Evolutionary conservation across 2,888 invertebrate genomes (phyloP).

Genomic region (Philopedon plagiatum): DNA sequence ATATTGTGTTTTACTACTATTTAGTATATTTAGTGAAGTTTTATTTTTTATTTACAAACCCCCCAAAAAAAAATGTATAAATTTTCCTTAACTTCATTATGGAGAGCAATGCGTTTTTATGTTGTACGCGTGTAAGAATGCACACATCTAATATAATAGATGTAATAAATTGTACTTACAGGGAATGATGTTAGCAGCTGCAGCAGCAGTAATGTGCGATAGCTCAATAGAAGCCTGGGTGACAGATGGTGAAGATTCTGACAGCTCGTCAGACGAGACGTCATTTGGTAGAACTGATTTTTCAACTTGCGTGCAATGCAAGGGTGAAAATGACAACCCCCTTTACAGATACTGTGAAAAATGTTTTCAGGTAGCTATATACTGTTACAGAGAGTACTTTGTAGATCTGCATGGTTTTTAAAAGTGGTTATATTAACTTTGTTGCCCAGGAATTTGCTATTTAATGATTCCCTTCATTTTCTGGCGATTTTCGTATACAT

Average conservation of each 20-base stretch:
- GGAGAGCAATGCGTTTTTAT: no score
- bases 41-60: no score
- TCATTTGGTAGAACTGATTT: constrained; percentile 69
- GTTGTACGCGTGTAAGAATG: no score
- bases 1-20: no score
- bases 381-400: constrained; percentile 16
- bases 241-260: constrained; percentile 66
- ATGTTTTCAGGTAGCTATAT: constrained; percentile 75
- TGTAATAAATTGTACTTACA: constrained; percentile 39
- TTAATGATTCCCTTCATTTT: not conserved
- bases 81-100: no score
- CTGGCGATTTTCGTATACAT: not conserved
- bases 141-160: no score
- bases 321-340: constrained; percentile 74
- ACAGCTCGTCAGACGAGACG: constrained; percentile 60
- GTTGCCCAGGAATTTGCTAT: not conserved
- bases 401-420: constrained; percentile 29
- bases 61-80: no score
- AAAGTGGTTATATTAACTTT: constrained; percentile 11
- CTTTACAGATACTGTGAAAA: constrained; percentile 79
- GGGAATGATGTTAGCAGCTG: constrained; percentile 60
- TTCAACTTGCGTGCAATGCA: constrained; percentile 78
- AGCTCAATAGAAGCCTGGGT: constrained; percentile 64
- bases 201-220: constrained; percentile 64
- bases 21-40: no score